phyloP scores from a whole-genome alignment of 92 coral and sea anemone genomes.

The Parazoanthus atlanticus region DNA sequence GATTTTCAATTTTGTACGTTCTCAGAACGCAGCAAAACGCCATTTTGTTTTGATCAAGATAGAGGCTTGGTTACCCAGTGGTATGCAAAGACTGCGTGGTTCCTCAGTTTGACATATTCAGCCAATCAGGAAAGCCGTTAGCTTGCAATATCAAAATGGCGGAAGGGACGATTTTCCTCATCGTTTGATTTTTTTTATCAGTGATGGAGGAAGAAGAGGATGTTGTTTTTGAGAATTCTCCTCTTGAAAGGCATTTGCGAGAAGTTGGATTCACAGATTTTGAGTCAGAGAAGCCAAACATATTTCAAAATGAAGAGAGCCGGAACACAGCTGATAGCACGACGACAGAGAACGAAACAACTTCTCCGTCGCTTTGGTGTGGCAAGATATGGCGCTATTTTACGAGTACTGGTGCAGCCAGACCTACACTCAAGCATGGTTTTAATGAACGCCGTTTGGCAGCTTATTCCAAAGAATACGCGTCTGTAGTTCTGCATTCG shows the following conservation, averaged over 20 bases:
- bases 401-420: not conserved
- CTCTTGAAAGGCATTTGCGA: constrained; percentile 80
- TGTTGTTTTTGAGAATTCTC: constrained; percentile 91
- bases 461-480: constrained; percentile 54
- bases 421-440: not conserved
- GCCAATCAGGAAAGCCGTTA: constrained; percentile 2
- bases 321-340: not conserved
- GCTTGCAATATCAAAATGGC: constrained; percentile 32
- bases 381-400: constrained; percentile 4
- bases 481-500: constrained; percentile 61
- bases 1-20: not conserved
- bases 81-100: not conserved
- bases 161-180: not conserved
- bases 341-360: not conserved
- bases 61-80: constrained; percentile 27
- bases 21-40: not conserved
- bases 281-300: constrained; percentile 56
- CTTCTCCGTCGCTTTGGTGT: not conserved
- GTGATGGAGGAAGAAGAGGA: constrained; percentile 77
- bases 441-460: constrained; percentile 33
- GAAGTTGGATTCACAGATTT: constrained; percentile 89
- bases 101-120: not conserved
- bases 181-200: not conserved
- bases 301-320: not conserved
- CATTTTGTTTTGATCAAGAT: constrained; percentile 11